Evolutionary conservation across 1,140 invertebrate genomes (phyloP).

Genomic region (Contarinia nasturtii): DNA sequence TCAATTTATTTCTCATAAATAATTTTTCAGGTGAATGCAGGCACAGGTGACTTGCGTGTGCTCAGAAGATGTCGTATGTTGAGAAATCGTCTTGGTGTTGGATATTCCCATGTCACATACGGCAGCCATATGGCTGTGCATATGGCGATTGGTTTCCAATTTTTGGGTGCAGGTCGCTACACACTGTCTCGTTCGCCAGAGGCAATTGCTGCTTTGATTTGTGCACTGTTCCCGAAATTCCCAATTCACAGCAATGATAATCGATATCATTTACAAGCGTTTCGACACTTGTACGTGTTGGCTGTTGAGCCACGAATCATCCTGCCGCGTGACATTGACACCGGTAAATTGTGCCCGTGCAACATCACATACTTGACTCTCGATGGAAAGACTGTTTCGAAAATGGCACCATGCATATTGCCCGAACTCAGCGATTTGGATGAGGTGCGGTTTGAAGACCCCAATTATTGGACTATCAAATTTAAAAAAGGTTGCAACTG

Average conservation of each 20-base stretch:
- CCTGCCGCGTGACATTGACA: constrained; percentile 69
- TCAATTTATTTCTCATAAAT: constrained; percentile 2
- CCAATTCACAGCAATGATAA: constrained; percentile 93
- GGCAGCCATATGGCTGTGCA: constrained; percentile 88
- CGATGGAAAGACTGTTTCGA: constrained; percentile 13
- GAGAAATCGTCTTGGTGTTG: constrained; percentile 44
- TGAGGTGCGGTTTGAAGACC: constrained; percentile 60
- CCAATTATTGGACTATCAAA: constrained; percentile 70
- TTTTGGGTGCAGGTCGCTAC: constrained; percentile 80
- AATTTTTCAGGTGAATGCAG: constrained; percentile 59
- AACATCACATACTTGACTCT: constrained; percentile 32
- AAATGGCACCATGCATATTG: constrained; percentile 60
- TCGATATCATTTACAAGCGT: constrained; percentile 82
- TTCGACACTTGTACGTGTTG: constrained; percentile 86
- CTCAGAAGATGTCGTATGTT: constrained; percentile 71
- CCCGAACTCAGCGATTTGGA: constrained; percentile 60
- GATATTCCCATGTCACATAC: constrained; percentile 54
- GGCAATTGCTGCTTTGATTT: constrained; percentile 72
- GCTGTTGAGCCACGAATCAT: constrained; percentile 77
- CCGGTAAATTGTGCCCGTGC: constrained; percentile 57
- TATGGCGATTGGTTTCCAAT: constrained; percentile 80
- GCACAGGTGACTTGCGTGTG: constrained; percentile 77
- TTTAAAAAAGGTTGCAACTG: constrained; percentile 69
- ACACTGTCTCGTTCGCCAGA: constrained; percentile 68
- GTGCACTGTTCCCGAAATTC: constrained; percentile 91